A percentile compares a stretch with the other conserved stretches of the same genome.
phyloP scores from a whole-genome alignment of 1,140 invertebrate species.

The Sweltsa coloradensis region DNA sequence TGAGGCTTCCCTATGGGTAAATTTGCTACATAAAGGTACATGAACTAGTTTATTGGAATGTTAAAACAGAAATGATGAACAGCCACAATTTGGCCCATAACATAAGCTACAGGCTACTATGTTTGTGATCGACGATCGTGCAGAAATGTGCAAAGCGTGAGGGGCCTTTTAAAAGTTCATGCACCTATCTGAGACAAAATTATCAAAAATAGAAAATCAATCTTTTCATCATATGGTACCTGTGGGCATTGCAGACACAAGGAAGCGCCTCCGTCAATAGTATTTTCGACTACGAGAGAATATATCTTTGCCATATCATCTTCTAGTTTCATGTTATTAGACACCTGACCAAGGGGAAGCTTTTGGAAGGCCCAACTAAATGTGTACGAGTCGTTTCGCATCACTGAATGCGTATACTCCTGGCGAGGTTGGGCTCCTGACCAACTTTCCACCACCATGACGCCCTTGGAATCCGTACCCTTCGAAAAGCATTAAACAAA shows the following conservation, averaged over 20 bases:
- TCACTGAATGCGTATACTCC: constrained; percentile 30
- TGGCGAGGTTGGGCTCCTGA: constrained; percentile 28
- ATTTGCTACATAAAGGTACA: too few relatives aligned
- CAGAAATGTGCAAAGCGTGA: too few relatives aligned
- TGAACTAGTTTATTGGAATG: too few relatives aligned
- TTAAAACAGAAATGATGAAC: too few relatives aligned
- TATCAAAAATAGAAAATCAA: too few relatives aligned
- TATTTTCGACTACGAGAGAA: constrained; percentile 45
- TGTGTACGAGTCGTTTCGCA: constrained; percentile 32
- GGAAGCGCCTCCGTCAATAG: constrained; percentile 36
- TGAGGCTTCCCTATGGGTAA: too few relatives aligned
- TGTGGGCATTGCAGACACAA: constrained; percentile 37
- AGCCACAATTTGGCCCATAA: too few relatives aligned
- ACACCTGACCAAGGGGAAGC: constrained; percentile 1
- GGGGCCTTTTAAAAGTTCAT: too few relatives aligned
- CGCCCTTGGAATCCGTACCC: constrained; percentile 28
- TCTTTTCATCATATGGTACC: too few relatives aligned
- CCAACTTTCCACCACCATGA: constrained; percentile 31
- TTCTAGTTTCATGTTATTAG: background rate
- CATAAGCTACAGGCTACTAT: too few relatives aligned
- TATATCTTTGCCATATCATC: constrained; percentile 35
- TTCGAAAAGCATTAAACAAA: constrained; percentile 12
- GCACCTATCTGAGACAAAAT: too few relatives aligned
- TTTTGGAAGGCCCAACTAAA: constrained; percentile 35
- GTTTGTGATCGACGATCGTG: too few relatives aligned